Evolutionary conservation across 2,113 vertebrate species (phyloP), one percentile per base, ranked within the genome.

Genomic region (Thinocorus orbignyianus): DNA sequence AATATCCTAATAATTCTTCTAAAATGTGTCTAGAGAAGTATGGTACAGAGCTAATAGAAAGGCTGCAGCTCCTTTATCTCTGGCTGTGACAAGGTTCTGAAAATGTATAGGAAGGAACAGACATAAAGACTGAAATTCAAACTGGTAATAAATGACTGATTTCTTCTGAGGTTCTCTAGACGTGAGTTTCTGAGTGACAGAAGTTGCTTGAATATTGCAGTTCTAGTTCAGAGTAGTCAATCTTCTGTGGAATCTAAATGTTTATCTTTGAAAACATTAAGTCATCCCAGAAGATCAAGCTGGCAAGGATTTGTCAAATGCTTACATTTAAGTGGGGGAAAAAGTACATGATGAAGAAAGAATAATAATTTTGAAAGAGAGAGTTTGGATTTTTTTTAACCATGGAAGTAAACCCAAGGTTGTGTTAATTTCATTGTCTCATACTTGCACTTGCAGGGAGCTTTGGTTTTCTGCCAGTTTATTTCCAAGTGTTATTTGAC

Each of bases 401-500:
- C 9, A 42, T 73, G 8, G 22, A 48, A 26, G 70, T 65, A 62
- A 96, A 79, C 20, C 92, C 55, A 80, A 89, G 31, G 18, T 81
- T 88, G 14, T 60, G 46, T 81, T 95, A 71, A 92, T 95, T 88
- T 93, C 28, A 58, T 96, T 96, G 94, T 93, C 49, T 96, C 5
- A 1, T 46, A 79, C 51, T 73, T 80, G 54, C 13, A 28, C 12
- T 88, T 95, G 91, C 61, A 96, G 46, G 61, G 90, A 89, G 61
- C 62, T 96, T 88, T 71, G 73, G 23, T 96, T 94, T 91, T 91
- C 92, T 97, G 91, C 94, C 92, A 94, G 24, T 80, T 86, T 92
- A 19, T 97, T 97, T 94, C 95, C 92, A 97, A 97, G 84, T 82
- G 70, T 54, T 93, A 93, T 80, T 95, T 94, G 90, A 95, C 9